Percentiles rank a stretch among this genome's conserved stretches.
Conservation (phyloP, 2,888 invertebrate species). For the Boloria euphrosyne region DNA sequence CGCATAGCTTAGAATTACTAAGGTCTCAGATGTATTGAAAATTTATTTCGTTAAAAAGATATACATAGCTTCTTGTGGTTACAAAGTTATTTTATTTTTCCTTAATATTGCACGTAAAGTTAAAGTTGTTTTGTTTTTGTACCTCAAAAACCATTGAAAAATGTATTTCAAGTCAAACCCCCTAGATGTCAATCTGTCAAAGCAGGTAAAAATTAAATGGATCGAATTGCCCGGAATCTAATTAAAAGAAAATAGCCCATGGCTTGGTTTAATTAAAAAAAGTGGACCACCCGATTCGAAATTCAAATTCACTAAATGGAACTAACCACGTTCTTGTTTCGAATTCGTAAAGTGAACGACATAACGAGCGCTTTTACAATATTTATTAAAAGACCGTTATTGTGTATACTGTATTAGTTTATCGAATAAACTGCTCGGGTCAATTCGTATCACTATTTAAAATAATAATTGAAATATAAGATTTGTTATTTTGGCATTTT, state of each 20-base stretch:
- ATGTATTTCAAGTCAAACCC: not conserved
- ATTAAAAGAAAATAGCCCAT: slow-evolving; percentile 43
- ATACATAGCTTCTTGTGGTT: not conserved
- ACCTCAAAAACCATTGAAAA: not conserved
- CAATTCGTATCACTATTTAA: too few species aligned
- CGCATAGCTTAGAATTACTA: slow-evolving; percentile 23
- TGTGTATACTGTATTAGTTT: too few species aligned
- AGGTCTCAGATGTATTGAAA: slow-evolving; percentile 15
- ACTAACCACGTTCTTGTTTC: slow-evolving; percentile 48
- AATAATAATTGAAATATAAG: too few species aligned
- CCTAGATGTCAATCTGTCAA: not conserved
- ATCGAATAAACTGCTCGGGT: too few species aligned
- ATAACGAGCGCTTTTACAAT: slow-evolving; percentile 3
- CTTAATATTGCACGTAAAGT: too few species aligned
- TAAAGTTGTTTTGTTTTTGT: not conserved
- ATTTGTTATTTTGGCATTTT: too few species aligned
- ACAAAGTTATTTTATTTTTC: too few species aligned
- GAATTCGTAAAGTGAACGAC: slow-evolving; percentile 20
- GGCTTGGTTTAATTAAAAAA: slow-evolving; percentile 47
- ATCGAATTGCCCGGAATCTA: slow-evolving; percentile 20
- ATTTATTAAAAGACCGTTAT: not conserved
- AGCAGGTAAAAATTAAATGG: slow-evolving; percentile 12
- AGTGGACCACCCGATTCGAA: slow-evolving; percentile 38
- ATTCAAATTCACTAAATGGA: slow-evolving; percentile 58
- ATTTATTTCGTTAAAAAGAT: not conserved